These are phyloP conservation scores for Nezara viridula DNA, from an alignment of 2,888 invertebrate genomes.

Conservation along the genomic window DNA sequence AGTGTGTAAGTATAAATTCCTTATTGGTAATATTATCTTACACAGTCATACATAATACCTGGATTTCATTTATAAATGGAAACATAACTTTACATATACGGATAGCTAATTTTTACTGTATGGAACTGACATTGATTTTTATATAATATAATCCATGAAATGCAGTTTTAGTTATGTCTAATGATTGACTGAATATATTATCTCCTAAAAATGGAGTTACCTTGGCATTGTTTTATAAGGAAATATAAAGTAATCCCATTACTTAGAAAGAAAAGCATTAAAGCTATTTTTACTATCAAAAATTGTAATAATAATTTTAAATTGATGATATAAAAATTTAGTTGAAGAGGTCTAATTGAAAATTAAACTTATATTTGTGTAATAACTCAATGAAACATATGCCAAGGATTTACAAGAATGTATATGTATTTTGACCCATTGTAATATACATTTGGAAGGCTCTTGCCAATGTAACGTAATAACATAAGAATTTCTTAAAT, in stretches of 20 bases:
- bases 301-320: not conserved
- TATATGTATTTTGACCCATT: not conserved
- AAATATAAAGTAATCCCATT: not conserved
- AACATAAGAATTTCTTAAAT: conserved; percentile 26
- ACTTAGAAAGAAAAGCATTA: not conserved
- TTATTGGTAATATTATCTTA: not conserved
- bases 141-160: conserved; percentile 22
- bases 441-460: not conserved
- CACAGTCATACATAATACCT: conserved; percentile 23
- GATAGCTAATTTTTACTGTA: conserved; percentile 39
- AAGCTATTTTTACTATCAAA: not conserved
- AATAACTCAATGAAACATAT: not conserved
- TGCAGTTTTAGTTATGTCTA: conserved; percentile 43
- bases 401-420: not conserved
- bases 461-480: not conserved
- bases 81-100: conserved; percentile 1
- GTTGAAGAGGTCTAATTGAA: not conserved
- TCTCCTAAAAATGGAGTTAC: not conserved
- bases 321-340: not conserved
- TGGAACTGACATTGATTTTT: conserved; percentile 37
- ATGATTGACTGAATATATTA: conserved; percentile 49
- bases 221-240: conserved; percentile 39
- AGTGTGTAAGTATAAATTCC: conserved; percentile 6
- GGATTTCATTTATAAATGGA: not conserved
- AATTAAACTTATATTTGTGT: not conserved